Evolutionary conservation across 2,888 invertebrate species (phyloP).

Genomic region (Taenaris catops): DNA sequence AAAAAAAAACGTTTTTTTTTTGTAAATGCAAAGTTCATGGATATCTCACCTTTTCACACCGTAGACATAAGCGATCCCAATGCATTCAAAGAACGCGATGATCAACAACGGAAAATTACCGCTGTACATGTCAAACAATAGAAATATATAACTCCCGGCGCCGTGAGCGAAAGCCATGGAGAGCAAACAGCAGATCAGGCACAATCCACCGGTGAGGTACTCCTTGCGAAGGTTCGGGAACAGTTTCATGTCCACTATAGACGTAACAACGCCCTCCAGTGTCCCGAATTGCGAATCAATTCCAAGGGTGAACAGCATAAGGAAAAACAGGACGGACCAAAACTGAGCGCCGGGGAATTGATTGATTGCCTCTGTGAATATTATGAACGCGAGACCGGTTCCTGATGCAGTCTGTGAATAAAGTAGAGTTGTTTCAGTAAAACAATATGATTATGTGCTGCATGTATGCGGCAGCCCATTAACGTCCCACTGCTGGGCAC

Average conservation of each 20-base stretch:
- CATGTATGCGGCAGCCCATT: no score
- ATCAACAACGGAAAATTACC: constrained; percentile 95
- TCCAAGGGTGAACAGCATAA: constrained; percentile 97
- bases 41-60: constrained; percentile 92
- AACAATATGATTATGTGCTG: no score
- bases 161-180: constrained; percentile 96
- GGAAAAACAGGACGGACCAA: constrained; percentile 97
- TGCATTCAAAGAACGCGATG: constrained; percentile 95
- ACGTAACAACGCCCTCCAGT: constrained; percentile 96
- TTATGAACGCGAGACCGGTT: constrained; percentile 97
- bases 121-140: constrained; percentile 95
- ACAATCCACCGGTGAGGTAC: constrained; percentile 89
- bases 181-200: constrained; percentile 88
- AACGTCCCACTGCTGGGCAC: no score
- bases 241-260: constrained; percentile 96
- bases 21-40: no score
- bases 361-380: constrained; percentile 98
- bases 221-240: constrained; percentile 95
- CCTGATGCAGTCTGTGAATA: constrained; percentile 93
- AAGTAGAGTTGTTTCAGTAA: not conserved
- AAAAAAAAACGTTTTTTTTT: no score
- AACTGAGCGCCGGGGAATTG: constrained; percentile 98
- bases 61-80: constrained; percentile 96
- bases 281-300: constrained; percentile 98
- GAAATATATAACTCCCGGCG: constrained; percentile 95